These are phyloP conservation scores for Erythrolamprus reginae DNA, from an alignment of 2,113 vertebrate genomes.

Conservation along the genomic window DNA sequence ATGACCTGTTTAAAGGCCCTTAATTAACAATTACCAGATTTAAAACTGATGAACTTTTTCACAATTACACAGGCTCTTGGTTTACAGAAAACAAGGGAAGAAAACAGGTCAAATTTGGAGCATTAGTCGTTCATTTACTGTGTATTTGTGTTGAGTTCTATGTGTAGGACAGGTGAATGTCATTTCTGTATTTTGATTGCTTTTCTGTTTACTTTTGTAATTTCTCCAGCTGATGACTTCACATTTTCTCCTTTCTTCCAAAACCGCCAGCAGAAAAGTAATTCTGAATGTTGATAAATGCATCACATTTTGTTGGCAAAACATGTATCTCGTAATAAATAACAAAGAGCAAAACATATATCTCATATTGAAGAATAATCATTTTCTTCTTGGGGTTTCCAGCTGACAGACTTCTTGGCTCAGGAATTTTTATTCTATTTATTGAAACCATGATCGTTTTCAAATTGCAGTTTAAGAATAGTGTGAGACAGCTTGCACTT, in stretches of 20 bases:
- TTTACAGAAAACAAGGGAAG: background rate
- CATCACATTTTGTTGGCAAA: conserved; percentile 20
- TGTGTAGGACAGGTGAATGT: background rate
- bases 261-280: conserved; percentile 39
- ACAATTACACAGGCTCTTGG: background rate
- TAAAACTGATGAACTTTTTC: background rate
- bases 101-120: background rate
- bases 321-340: conserved; percentile 25
- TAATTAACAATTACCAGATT: background rate
- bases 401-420: conserved; percentile 17
- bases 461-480: background rate
- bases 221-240: conserved; percentile 36
- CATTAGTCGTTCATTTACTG: background rate
- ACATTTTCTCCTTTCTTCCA: conserved; percentile 20
- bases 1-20: background rate
- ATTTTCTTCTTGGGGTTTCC: conserved; percentile 16
- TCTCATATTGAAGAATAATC: conserved; percentile 22
- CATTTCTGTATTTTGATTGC: conserved; percentile 12
- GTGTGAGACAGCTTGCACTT: background rate
- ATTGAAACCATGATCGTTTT: background rate
- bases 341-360: background rate
- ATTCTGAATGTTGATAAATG: conserved; percentile 12
- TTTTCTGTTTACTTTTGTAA: conserved; percentile 47
- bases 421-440: background rate
- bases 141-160: background rate